Evolutionary conservation across 92 coral and sea anemone genomes (phyloP).

Genomic region (Siderastrea siderea): DNA sequence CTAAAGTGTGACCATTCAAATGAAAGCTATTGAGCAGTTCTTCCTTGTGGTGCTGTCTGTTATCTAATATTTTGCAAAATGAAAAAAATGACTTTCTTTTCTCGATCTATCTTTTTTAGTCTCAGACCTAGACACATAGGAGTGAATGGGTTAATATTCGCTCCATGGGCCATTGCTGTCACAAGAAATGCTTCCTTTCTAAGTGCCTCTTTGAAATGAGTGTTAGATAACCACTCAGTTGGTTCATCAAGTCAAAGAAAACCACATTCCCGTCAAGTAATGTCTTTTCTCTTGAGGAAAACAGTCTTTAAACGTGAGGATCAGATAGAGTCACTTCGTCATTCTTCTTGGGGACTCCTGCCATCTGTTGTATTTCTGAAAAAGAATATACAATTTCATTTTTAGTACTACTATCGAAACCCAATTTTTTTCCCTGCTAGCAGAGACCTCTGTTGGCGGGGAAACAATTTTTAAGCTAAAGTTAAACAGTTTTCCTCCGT

Average conservation of each 20-base stretch:
- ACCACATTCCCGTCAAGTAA: not conserved
- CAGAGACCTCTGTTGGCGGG: too few relatives aligned
- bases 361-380: slow-evolving; percentile 25
- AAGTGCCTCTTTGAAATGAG: not conserved
- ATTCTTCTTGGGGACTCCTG: slow-evolving; percentile 20
- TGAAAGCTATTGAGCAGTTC: too few relatives aligned
- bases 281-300: not conserved
- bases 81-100: too few relatives aligned
- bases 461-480: too few relatives aligned
- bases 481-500: too few relatives aligned
- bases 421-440: not conserved
- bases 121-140: too few relatives aligned
- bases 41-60: too few relatives aligned
- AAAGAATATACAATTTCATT: not conserved
- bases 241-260: not conserved
- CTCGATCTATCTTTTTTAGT: too few relatives aligned
- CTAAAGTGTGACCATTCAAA: too few relatives aligned
- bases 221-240: not conserved
- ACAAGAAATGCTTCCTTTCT: not conserved
- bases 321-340: not conserved
- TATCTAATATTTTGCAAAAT: too few relatives aligned
- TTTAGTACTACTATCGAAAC: not conserved
- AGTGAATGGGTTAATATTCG: not conserved
- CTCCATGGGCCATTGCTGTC: not conserved
- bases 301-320: not conserved